Conservation (phyloP, 2,113 vertebrate genomes). For the Smithornis capensis region DNA sequence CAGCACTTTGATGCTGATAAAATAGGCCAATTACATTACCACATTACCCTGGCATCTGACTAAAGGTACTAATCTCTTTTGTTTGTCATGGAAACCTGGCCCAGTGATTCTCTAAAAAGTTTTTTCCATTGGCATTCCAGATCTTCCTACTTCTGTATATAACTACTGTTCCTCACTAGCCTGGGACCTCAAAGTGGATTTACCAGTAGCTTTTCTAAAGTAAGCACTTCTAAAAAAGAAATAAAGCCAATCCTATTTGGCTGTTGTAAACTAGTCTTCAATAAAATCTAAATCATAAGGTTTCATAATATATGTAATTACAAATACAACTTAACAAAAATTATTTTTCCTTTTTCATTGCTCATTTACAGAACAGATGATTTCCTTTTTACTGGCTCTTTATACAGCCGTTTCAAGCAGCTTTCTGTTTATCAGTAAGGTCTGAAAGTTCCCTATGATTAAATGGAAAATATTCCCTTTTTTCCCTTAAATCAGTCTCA, state of each 20-base stretch:
- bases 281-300: background rate
- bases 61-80: background rate
- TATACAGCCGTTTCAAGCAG: background rate
- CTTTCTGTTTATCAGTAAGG: background rate
- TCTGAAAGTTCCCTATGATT: background rate
- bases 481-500: fast-evolving
- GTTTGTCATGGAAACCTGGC: background rate
- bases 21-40: background rate
- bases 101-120: fast-evolving
- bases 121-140: background rate
- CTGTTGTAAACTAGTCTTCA: background rate
- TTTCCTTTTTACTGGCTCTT: background rate
- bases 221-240: background rate
- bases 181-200: background rate
- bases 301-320: background rate
- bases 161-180: background rate
- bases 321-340: background rate
- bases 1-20: background rate
- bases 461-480: background rate
- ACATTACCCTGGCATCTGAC: background rate
- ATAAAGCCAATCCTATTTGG: background rate
- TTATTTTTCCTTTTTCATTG: background rate
- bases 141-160: background rate
- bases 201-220: background rate
- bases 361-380: background rate